Evolutionary conservation across 2,888 invertebrate genomes (phyloP), one percentile per base, ranked within the genome.

Genomic region (Oegoconia quadripuncta): DNA sequence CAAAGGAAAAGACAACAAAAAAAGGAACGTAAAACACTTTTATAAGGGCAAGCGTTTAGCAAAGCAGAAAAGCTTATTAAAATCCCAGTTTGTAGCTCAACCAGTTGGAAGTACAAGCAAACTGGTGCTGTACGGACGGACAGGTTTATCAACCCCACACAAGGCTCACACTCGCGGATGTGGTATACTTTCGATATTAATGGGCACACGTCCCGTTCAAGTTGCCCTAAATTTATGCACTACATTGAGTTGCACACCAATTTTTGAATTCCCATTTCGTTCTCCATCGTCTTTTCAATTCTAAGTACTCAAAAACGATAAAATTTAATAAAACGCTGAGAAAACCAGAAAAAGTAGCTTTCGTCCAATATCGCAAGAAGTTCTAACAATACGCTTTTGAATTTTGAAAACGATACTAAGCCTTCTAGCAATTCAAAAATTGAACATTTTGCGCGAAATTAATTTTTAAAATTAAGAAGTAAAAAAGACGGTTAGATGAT

Each of bases 131-230:
- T 56, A 59, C 59, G 61, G 55, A 59, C 40, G 55, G 74, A 81
- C 83, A 74, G 79, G 84, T 82, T 79, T 74, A 60, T 65, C 74
- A 74, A 74, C 76, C 69, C 65, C 68, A 69, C 78, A 74, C 69
- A 70, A 72, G 75, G 68, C 64, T 59, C 64, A 66, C 67, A 74
- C 72, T 81, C 68, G 74, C 83, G 84, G 82, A 86, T 81, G 71
- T 74, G 74, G 75, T 78, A 78, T 83, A 83, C 84, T 83, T 83
- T 79, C 77, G 71, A 68, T 74, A 65, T 67, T 73, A 82, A 78
- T 70, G 76, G 75, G 76, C 61, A 57, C 74, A 71, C 63, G 73
- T 75, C 71, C 76, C 71, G 70, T 64, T 69, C 62, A 55, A 48
- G 45, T 46, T 59, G 62, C 26, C 40, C 44, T 37, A 44, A 44